These are phyloP conservation scores for Lutjanus erythropterus DNA, from an alignment of 2,113 vertebrate species.

Conservation along the genomic window DNA sequence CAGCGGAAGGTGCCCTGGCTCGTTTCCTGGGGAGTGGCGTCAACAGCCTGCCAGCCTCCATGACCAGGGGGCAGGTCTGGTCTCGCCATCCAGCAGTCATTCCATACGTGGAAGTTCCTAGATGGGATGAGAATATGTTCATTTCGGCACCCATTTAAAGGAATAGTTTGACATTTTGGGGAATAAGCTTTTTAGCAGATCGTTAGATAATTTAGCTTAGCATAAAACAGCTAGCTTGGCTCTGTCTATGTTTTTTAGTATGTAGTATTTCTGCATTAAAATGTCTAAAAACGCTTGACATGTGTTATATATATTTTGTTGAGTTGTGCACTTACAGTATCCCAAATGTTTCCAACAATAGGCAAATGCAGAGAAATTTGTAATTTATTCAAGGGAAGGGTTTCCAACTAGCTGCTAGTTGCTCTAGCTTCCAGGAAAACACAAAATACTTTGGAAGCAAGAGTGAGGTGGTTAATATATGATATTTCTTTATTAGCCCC, in stretches of 20 bases:
- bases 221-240: not conserved
- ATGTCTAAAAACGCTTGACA: too few species aligned
- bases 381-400: too few species aligned
- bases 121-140: not conserved
- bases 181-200: not conserved
- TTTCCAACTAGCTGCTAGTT: too few species aligned
- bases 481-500: too few species aligned
- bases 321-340: too few species aligned
- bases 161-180: not conserved
- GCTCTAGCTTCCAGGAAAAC: too few species aligned
- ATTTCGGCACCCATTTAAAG: not conserved
- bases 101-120: conserved; percentile 97
- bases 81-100: conserved; percentile 95
- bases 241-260: not conserved
- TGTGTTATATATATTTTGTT: too few species aligned
- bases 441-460: too few species aligned
- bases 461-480: too few species aligned
- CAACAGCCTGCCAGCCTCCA: conserved; percentile 91
- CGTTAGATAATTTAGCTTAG: not conserved
- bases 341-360: too few species aligned
- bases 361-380: too few species aligned
- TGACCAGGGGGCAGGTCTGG: conserved; percentile 87
- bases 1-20: conserved; percentile 94
- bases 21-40: conserved; percentile 91
- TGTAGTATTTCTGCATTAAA: too few species aligned